phyloP scores from a whole-genome alignment of 2,797 vertebrate genomes.

The Lithobates pipiens region DNA sequence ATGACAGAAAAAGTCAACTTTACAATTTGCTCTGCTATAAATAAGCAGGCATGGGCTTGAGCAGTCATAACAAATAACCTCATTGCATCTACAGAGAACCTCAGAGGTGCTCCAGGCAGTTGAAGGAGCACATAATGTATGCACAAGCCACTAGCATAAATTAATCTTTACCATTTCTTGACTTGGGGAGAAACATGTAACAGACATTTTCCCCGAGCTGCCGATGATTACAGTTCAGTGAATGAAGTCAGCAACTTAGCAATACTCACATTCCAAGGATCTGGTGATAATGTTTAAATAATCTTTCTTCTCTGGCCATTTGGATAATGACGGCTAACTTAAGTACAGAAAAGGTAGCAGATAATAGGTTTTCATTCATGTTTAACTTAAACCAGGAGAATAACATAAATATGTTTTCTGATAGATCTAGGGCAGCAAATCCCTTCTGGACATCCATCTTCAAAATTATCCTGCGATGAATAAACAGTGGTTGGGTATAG shows the following conservation, averaged over 20 bases:
- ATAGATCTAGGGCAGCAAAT: conserved; percentile 80
- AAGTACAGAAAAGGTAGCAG: conserved; percentile 11
- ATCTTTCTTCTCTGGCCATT: conserved; percentile 6
- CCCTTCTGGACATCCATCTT: conserved; percentile 81
- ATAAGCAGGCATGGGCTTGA: conserved; percentile 48
- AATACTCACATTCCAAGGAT: conserved; percentile 9
- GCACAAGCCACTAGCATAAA: conserved; percentile 54
- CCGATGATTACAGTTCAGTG: conserved; percentile 50
- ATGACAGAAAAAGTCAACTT: conserved; percentile 33
- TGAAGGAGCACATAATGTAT: conserved; percentile 53
- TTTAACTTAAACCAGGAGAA: conserved; percentile 62
- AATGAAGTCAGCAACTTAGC: conserved; percentile 35
- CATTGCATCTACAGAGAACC: conserved; percentile 50
- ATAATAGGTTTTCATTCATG: conserved; percentile 54
- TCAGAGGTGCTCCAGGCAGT: conserved; percentile 48
- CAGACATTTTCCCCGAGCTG: conserved; percentile 44
- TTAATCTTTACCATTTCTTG: conserved; percentile 55
- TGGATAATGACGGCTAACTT: conserved; percentile 37
- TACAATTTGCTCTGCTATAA: conserved; percentile 54
- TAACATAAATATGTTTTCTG: conserved; percentile 80
- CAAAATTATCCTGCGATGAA: conserved; percentile 78
- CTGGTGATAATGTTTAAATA: conserved; percentile 40
- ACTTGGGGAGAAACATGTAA: conserved; percentile 45
- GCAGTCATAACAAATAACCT: conserved; percentile 58
- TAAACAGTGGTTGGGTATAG: conserved; percentile 79